Evolutionary conservation across 2,113 vertebrate species (phyloP).

Genomic region (Bungarus multicinctus): DNA sequence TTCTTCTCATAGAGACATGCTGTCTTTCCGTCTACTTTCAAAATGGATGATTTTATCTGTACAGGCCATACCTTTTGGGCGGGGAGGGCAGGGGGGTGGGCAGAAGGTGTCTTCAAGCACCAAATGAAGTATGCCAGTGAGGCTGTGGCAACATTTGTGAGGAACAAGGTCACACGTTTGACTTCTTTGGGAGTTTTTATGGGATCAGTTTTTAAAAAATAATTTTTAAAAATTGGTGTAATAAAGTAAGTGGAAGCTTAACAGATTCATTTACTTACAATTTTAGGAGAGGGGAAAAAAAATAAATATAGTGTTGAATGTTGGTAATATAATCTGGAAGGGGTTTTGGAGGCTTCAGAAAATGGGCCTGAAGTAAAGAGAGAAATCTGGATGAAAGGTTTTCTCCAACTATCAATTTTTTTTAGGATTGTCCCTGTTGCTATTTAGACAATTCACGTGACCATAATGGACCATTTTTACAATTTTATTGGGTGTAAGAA

Average conservation of each 20-base stretch:
- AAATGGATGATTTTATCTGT: not conserved
- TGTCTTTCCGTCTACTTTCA: not conserved
- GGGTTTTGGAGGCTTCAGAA: not conserved
- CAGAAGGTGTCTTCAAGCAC: not conserved
- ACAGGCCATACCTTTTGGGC: not conserved
- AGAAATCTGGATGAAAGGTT: not conserved
- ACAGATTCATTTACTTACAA: not conserved
- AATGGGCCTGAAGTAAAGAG: not conserved
- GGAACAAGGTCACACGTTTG: not conserved
- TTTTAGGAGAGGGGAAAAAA: not conserved
- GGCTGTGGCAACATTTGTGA: not conserved
- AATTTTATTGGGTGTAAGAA: not conserved
- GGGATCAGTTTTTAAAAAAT: not conserved
- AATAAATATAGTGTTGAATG: not conserved
- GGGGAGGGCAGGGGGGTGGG: not conserved
- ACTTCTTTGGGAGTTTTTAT: not conserved
- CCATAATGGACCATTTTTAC: not conserved
- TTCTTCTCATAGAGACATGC: not conserved
- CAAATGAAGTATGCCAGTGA: not conserved
- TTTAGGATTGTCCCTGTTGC: not conserved
- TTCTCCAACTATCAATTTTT: not conserved
- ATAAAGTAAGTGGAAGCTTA: not conserved
- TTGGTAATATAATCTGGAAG: not conserved
- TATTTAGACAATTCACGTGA: not conserved
- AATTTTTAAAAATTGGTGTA: not conserved